Base-by-base conservation (phyloP, 2,797 vertebrate species). In the Rhadinocentrus ornatus region DNA sequence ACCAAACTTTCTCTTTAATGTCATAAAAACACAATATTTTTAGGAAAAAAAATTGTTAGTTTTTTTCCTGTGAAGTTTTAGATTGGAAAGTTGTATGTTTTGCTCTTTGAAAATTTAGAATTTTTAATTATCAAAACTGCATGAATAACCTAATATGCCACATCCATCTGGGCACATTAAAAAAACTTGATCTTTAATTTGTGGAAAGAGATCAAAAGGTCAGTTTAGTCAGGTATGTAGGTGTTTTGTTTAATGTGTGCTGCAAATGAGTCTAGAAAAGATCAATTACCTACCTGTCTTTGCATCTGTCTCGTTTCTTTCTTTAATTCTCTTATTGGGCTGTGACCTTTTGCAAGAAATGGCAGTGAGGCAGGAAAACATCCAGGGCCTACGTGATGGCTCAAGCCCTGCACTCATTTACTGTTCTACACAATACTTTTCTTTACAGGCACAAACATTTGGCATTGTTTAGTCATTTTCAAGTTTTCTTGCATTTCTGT, bases 291-390 rank as follows among this genome's bases (percentile, higher is more conserved):
- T 55, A 26, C 44, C 16, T 37, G 31, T 58, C 27, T 44, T 58
- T 73, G 50, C 24, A 66, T 71, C 7, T 55, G 32, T 69, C 16
- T 67, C 26, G 61, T 44, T 62, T 62, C 39, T 34, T 55, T 44
- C n/a, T 50, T 27, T 66, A 59, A 56, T 52, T 66, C 18, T 64
- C 53, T 82, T 34, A 56, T 83, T 48, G 76, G 50, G 32, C 54
- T 39, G 0, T 88, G 63, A 77, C 77, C 78, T 86, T 83, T 63
- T 77, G 13, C 39, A 18, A 67, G 9, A 73, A 39, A 55, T 41
- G 31, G 52, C 11, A 20, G 2, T 9, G 31, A 50, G 31, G 27
- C 44, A 57, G 24, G 29, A 22, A 60, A 70, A 20, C 10, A 3
- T 26, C 29, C 11, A 39, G 4, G 1, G n/a, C 16, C 31, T 20